Conservation (phyloP, 2,113 vertebrate genomes). For the Thunnus thynnus region DNA sequence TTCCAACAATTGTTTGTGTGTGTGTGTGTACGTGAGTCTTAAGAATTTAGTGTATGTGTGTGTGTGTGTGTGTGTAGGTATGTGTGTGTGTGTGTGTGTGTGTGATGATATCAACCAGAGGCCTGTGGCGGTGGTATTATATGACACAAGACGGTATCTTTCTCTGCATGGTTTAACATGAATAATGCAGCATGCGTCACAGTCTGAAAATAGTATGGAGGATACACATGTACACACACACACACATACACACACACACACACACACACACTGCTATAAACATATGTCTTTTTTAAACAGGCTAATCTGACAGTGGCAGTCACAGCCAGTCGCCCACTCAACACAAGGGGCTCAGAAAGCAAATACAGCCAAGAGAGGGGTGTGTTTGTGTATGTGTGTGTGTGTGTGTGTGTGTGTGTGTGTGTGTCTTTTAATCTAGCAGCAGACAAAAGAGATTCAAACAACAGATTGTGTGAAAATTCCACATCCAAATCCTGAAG, state of each 20-base stretch:
- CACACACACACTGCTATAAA: conserved; percentile 34
- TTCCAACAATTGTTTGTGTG: conserved; percentile 13
- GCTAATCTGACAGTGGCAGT: conserved; percentile 75
- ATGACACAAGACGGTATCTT: conserved; percentile 44
- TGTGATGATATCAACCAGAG: conserved; percentile 32
- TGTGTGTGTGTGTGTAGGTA: conserved; percentile 29
- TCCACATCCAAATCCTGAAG: conserved; percentile 47
- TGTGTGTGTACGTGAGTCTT: conserved; percentile 22
- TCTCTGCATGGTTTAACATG: conserved; percentile 60
- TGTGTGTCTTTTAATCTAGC: conserved; percentile 46
- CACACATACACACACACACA: conserved; percentile 28
- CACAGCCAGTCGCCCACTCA: conserved; percentile 73
- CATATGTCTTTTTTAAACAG: conserved; percentile 71
- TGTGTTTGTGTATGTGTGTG: background rate
- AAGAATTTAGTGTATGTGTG: conserved; percentile 26
- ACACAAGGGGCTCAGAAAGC: conserved; percentile 59
- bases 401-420: background rate
- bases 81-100: conserved; percentile 20
- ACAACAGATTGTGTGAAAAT: conserved; percentile 68
- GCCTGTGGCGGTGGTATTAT: conserved; percentile 48
- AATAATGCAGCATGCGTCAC: conserved; percentile 64
- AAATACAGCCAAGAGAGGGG: conserved; percentile 30
- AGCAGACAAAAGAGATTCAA: conserved; percentile 65
- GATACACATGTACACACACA: conserved; percentile 31
- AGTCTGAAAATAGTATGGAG: conserved; percentile 70